phyloP scores from a whole-genome alignment of 2,797 vertebrate genomes.

The Melanogrammus aeglefinus region DNA sequence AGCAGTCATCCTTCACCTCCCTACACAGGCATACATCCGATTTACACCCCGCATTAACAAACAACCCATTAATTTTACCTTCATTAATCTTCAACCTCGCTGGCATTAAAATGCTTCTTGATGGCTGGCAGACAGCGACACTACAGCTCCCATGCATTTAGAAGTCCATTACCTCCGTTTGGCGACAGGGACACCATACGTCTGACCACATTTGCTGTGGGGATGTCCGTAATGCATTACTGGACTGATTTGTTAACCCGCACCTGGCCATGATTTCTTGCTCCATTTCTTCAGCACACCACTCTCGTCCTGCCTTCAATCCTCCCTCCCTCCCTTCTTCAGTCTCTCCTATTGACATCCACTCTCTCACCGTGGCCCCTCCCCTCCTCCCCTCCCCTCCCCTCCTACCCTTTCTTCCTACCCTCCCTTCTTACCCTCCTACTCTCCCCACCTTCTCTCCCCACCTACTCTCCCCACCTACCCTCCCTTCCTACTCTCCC shows the following conservation, averaged over 20 bases:
- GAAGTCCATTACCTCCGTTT: neutral
- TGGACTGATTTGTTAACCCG: neutral
- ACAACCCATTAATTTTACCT: neutral
- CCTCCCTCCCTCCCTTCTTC: neutral
- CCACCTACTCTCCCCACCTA: neutral
- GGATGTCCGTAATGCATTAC: neutral
- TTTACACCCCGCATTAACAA: neutral
- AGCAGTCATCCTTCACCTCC: neutral
- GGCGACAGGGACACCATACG: neutral
- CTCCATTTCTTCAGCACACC: neutral
- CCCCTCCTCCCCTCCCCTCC: neutral
- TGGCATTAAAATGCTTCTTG: neutral
- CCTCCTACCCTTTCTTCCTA: neutral
- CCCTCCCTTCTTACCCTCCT: constrained; percentile 22
- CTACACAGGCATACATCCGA: neutral
- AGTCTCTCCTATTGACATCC: neutral
- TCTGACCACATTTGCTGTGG: neutral
- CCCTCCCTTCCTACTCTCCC: neutral
- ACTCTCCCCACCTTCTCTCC: constrained; percentile 25
- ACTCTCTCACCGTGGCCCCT: constrained; percentile 22
- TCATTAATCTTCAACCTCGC: neutral
- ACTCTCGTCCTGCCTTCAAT: neutral
- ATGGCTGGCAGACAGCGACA: neutral
- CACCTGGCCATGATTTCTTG: neutral
- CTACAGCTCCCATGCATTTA: neutral